Evolutionary conservation across 2,113 vertebrate genomes (phyloP).

Genomic region (Oenanthe melanoleuca): DNA sequence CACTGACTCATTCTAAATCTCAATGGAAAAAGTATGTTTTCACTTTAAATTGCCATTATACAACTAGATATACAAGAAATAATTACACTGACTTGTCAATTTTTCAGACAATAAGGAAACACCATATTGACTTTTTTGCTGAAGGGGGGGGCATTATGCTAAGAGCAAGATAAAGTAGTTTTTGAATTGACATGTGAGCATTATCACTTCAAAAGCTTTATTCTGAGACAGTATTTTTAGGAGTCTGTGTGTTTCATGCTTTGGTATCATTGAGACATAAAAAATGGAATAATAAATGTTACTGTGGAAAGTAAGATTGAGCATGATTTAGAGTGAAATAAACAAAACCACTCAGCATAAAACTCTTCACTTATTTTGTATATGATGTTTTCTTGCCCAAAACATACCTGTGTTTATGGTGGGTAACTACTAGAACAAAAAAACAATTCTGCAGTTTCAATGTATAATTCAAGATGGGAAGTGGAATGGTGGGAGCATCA

Average conservation of each 20-base stretch:
- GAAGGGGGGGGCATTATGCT: not conserved
- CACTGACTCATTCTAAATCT: not conserved
- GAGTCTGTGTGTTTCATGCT: not conserved
- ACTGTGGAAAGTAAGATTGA: not conserved
- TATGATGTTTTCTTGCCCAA: not conserved
- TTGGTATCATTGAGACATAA: not conserved
- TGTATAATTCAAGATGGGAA: not conserved
- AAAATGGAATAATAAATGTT: not conserved
- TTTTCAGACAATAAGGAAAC: not conserved
- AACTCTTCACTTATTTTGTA: not conserved
- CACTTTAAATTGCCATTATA: not conserved
- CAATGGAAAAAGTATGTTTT: not conserved
- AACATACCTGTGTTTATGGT: not conserved
- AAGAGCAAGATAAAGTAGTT: not conserved
- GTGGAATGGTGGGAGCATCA: accelerated
- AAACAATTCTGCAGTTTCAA: not conserved
- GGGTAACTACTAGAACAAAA: not conserved
- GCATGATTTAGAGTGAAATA: not conserved
- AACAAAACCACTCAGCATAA: not conserved
- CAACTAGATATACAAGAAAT: not conserved
- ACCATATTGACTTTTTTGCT: not conserved
- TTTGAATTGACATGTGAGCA: not conserved
- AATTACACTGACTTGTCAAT: not conserved
- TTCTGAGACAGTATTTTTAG: not conserved
- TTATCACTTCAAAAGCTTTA: not conserved